Conservation (phyloP, 1,140 invertebrate genomes). For the Achatina immaculata region DNA sequence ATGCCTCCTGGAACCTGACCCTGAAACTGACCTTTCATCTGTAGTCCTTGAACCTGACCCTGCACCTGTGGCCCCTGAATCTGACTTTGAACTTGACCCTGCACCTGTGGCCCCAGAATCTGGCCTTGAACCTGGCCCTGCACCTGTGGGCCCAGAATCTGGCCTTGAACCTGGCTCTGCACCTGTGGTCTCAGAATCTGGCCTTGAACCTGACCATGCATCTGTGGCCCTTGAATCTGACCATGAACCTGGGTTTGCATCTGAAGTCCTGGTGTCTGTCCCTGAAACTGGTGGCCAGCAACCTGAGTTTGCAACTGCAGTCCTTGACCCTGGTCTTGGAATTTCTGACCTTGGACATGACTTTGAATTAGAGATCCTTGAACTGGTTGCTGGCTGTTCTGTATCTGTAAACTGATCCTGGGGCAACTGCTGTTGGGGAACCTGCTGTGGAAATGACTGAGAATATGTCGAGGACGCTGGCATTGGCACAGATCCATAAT, state of each 20-base stretch:
- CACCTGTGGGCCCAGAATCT: neutral
- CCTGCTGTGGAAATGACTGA: neutral
- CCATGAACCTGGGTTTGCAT: neutral
- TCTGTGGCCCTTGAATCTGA: constrained; percentile 15
- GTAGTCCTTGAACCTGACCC: neutral
- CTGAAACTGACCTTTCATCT: constrained; percentile 18
- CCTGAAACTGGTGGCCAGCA: neutral
- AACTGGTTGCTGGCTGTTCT: too few relatives aligned
- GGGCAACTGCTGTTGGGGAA: neutral
- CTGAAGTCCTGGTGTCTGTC: neutral
- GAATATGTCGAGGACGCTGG: neutral
- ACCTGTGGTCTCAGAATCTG: neutral
- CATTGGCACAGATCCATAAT: neutral
- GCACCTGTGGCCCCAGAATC: neutral
- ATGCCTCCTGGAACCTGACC: neutral
- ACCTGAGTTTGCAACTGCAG: neutral
- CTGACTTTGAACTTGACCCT: neutral
- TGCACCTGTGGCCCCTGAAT: neutral
- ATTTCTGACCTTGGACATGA: neutral
- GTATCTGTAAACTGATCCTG: neutral
- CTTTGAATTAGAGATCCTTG: too few relatives aligned
- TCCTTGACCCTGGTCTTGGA: neutral
- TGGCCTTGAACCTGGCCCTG: neutral
- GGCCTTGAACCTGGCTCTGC: neutral
- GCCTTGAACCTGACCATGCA: constrained; percentile 12